phyloP scores from a whole-genome alignment of 2,113 vertebrate species.

The Felis chaus region DNA sequence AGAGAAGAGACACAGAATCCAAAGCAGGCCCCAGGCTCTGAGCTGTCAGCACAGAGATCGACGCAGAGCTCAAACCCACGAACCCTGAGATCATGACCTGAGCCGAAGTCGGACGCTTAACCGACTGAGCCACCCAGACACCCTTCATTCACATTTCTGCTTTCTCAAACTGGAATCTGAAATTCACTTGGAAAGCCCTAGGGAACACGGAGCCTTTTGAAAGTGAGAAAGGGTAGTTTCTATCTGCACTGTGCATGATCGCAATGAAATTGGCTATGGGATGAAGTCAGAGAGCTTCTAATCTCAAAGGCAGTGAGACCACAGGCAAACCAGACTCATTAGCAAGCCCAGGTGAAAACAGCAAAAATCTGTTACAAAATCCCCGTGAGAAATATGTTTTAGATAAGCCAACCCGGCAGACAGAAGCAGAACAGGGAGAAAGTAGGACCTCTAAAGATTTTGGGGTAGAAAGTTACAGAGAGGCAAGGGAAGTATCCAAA shows the following conservation, averaged over 20 bases:
- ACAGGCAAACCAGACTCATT: not conserved
- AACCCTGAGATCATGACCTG: no score
- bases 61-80: no score
- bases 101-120: no score
- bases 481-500: not conserved
- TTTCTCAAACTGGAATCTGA: slow-evolving; percentile 22
- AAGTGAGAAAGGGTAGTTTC: not conserved
- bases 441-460: not conserved
- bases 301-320: not conserved
- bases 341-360: not conserved
- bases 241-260: not conserved
- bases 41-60: no score
- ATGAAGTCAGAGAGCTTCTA: not conserved
- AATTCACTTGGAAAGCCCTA: slow-evolving; percentile 10
- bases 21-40: not conserved
- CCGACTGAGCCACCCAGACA: no score
- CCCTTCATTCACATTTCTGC: not conserved
- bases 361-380: not conserved
- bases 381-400: not conserved
- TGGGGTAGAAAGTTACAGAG: not conserved
- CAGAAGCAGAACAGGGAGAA: not conserved
- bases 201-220: not conserved
- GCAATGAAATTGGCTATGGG: not conserved
- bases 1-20: no score
- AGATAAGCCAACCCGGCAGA: not conserved